Evolutionary conservation across 2,888 invertebrate species (phyloP), one percentile per base, ranked within the genome.

Genomic region (Nebria salina): DNA sequence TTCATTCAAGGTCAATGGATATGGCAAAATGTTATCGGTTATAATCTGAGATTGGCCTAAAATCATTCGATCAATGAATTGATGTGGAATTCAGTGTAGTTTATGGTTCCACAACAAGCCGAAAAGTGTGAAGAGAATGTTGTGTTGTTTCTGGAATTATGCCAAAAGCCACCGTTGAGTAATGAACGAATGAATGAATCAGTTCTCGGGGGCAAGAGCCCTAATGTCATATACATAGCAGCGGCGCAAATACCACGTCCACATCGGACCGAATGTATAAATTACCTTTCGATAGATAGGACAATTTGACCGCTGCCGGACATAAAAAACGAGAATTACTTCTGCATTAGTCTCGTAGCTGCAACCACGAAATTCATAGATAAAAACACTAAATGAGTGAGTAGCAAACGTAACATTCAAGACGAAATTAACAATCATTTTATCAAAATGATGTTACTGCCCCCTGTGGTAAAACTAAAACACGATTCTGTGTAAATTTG

Each of bases 121-220:
- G 54, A 54, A 54, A 54, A 54, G 54, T 54, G 54, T 54, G 54
- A 54, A 54, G 54, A 54, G 54, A 54, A 54, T 54, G 54, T 54
- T 54, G 54, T 54, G 54, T 54, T 54, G 54, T 54, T 54, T 54
- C 54, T 54, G 54, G 54, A 54, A 54, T 54, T 11, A 54, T 54
- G 54, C 54, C 54, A 54, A 54, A 54, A 54, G 54, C 54, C 54
- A 13, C 8, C 54, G 54, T 54, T 54, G 54, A 54, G 54, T 54
- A 54, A 54, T 54, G 54, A 7, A 54, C 54, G 54, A 54, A 54
- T 54, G 54, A 54, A 54, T 54, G 54, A 54, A 54, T 54, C 54
- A 54, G 54, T 54, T 54, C 54, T 54, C 54, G 54, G 54, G 34
- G 54, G 54, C 54, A 54, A 54, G 54, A 54, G 11, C 54, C 54